phyloP scores from a whole-genome alignment of 2,797 vertebrate genomes.

The Botia kubotai region DNA sequence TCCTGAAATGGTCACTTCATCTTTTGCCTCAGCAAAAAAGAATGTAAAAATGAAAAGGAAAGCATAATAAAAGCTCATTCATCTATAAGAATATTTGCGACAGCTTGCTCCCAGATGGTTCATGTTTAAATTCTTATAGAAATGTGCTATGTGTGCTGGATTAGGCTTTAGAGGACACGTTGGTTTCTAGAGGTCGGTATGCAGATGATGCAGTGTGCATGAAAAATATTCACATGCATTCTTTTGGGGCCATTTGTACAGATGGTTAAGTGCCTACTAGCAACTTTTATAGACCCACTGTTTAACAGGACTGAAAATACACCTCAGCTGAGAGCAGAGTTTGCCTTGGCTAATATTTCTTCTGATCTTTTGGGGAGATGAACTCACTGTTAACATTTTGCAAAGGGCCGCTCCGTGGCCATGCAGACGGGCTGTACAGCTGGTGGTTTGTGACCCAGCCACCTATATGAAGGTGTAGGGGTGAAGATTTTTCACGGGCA shows the following conservation, averaged over 20 bases:
- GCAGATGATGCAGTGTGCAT: slow-evolving; percentile 73
- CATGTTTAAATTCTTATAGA: slow-evolving; percentile 71
- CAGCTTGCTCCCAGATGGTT: slow-evolving; percentile 64
- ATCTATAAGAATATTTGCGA: slow-evolving; percentile 62
- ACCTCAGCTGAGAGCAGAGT: slow-evolving; percentile 62
- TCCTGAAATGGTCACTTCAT: background rate
- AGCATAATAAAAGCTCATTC: slow-evolving; percentile 48
- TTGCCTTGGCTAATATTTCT: slow-evolving; percentile 60
- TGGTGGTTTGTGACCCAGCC: slow-evolving; percentile 30
- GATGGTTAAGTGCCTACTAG: slow-evolving; percentile 82
- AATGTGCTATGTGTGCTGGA: slow-evolving; percentile 70
- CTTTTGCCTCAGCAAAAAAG: background rate
- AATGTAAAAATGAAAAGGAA: background rate
- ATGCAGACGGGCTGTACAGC: slow-evolving; percentile 34
- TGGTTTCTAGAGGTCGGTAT: slow-evolving; percentile 79
- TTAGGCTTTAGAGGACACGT: slow-evolving; percentile 72
- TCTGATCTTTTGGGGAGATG: slow-evolving; percentile 59
- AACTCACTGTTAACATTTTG: slow-evolving; percentile 63
- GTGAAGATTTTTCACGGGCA: slow-evolving; percentile 4
- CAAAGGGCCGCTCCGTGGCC: slow-evolving; percentile 30
- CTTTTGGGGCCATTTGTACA: slow-evolving; percentile 75
- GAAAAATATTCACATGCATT: slow-evolving; percentile 65
- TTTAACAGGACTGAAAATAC: slow-evolving; percentile 70
- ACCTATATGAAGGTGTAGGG: slow-evolving; percentile 28
- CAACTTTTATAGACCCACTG: slow-evolving; percentile 72